Conservation (phyloP, 2,797 vertebrate genomes). For the Sebastes cheni region DNA sequence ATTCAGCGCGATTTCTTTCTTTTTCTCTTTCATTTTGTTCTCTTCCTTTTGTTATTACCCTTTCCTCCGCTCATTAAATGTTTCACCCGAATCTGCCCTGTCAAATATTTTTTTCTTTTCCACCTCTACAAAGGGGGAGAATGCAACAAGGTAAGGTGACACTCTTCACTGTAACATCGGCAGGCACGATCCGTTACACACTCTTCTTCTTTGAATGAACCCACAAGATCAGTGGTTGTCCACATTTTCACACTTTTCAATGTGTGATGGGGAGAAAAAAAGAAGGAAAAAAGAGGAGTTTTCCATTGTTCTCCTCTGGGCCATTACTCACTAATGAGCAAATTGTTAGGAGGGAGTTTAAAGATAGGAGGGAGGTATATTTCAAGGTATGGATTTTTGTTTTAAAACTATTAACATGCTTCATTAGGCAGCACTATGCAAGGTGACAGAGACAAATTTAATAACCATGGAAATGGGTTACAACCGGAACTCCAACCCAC, state of each 20-base stretch:
- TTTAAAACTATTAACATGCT: not conserved
- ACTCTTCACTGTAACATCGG: not conserved
- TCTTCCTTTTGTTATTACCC: not conserved
- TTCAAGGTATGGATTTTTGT: not conserved
- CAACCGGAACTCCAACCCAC: not conserved
- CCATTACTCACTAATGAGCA: conserved; percentile 5
- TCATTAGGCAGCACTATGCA: not conserved
- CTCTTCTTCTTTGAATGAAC: not conserved
- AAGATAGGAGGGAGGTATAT: not conserved
- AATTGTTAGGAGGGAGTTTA: not conserved
- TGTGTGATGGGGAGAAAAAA: not conserved
- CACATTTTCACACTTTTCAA: conserved; percentile 16
- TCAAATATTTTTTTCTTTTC: not conserved
- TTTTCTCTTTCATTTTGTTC: not conserved
- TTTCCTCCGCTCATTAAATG: not conserved
- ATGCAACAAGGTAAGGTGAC: not conserved
- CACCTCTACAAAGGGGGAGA: not conserved
- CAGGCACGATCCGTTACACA: not conserved
- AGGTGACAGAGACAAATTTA: not conserved
- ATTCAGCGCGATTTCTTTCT: not conserved
- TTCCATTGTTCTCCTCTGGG: not conserved
- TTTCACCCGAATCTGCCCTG: not conserved
- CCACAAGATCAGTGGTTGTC: not conserved
- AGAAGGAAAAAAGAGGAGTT: not conserved
- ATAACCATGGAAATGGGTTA: not conserved